A percentile compares a stretch with the other conserved stretches of the same genome.
These are phyloP conservation scores for Ochropleura leucogaster DNA, from an alignment of 2,888 invertebrate genomes.

Conservation along the genomic window DNA sequence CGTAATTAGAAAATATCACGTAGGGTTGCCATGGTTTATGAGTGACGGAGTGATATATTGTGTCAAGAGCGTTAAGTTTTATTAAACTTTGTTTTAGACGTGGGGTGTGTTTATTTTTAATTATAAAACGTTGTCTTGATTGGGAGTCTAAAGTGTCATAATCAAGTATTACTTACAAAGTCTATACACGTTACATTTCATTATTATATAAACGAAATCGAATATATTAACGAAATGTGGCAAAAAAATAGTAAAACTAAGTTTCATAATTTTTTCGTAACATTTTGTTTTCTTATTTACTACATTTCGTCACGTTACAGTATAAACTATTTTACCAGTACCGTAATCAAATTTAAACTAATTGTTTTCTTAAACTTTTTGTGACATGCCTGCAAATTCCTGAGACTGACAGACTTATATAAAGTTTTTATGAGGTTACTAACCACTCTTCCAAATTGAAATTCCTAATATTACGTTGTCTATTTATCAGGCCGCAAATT, in stretches of 20 bases:
- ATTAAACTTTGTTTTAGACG: conserved; percentile 33
- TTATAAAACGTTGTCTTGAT: neutral
- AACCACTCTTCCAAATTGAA: neutral
- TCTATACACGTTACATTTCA: no score
- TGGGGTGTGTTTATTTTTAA: conserved; percentile 3
- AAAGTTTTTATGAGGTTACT: neutral
- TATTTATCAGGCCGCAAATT: no score
- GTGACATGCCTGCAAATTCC: neutral
- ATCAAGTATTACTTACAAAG: neutral
- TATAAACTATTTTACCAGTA: no score
- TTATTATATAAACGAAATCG: no score
- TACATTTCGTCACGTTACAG: neutral
- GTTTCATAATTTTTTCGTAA: no score
- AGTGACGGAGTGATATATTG: conserved; percentile 12
- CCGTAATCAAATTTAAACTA: neutral
- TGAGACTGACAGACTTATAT: neutral
- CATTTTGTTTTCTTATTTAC: no score
- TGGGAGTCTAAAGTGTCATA: neutral
- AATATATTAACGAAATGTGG: no score
- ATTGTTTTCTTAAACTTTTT: neutral
- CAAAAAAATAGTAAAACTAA: no score
- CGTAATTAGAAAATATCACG: conserved; percentile 51
- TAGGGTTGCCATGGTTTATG: conserved; percentile 39
- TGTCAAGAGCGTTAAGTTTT: conserved; percentile 9
- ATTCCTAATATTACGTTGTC: neutral